These are phyloP conservation scores for Drosophila azteca DNA, from an alignment of 1,140 invertebrate genomes.

Conservation along the genomic window DNA sequence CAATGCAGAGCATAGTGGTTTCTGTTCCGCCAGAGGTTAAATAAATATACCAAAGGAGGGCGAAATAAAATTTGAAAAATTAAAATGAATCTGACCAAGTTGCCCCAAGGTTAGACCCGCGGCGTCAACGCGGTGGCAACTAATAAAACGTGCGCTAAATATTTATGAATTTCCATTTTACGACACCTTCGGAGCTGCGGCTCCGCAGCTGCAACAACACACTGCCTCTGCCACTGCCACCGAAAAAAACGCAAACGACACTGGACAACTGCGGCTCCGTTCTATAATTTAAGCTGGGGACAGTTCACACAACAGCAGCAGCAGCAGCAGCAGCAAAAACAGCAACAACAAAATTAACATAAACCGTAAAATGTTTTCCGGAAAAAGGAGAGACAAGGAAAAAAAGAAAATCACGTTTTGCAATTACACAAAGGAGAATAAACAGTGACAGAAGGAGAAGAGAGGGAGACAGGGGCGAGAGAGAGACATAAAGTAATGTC, in stretches of 20 bases:
- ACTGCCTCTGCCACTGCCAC: neutral
- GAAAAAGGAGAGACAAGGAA: slow-evolving; percentile 25
- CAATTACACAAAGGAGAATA: slow-evolving; percentile 67
- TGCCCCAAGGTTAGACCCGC: slow-evolving; percentile 37
- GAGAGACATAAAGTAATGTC: neutral
- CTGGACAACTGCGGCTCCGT: slow-evolving; percentile 40
- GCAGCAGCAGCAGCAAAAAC: slow-evolving; percentile 26
- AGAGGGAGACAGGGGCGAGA: neutral
- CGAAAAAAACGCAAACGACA: slow-evolving; percentile 27
- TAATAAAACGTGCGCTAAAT: slow-evolving; percentile 79
- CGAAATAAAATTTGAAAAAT: slow-evolving; percentile 23
- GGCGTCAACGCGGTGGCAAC: slow-evolving; percentile 44
- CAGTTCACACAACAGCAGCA: slow-evolving; percentile 10
- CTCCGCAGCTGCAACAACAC: slow-evolving; percentile 46
- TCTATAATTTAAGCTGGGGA: slow-evolving; percentile 60
- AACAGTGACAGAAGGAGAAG: slow-evolving; percentile 8
- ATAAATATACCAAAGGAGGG: slow-evolving; percentile 23
- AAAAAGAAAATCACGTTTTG: slow-evolving; percentile 71
- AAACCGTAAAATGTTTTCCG: slow-evolving; percentile 61
- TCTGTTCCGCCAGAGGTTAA: slow-evolving; percentile 20
- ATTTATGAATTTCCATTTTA: slow-evolving; percentile 79
- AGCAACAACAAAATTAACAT: slow-evolving; percentile 58
- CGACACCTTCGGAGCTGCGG: slow-evolving; percentile 61
- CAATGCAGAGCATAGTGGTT: too few species aligned
- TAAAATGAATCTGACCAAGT: slow-evolving; percentile 10